Evolutionary conservation across 2,888 invertebrate genomes (phyloP).

Genomic region (Leucophora obtusa): DNA sequence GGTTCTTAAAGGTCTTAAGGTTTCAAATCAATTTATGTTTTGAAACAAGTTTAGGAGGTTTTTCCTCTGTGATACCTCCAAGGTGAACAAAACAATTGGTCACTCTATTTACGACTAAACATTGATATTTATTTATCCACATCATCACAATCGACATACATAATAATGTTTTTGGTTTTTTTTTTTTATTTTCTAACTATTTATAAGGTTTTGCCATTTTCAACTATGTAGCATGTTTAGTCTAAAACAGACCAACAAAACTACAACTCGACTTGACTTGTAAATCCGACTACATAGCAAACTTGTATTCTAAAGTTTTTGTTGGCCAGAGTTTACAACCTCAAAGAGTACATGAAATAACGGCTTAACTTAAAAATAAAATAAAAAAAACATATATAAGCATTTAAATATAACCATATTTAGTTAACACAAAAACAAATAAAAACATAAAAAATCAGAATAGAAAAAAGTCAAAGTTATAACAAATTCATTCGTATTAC

Average conservation of each 20-base stretch:
- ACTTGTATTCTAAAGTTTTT: constrained; percentile 27
- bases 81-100: constrained; percentile 21
- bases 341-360: constrained; percentile 42
- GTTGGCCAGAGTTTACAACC: constrained; percentile 2
- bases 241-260: constrained; percentile 27
- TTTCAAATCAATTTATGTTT: too few relatives aligned
- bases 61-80: too few relatives aligned
- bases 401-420: constrained; percentile 43
- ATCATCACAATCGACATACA: constrained; percentile 43
- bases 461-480: constrained; percentile 28
- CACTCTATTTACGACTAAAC: constrained; percentile 14
- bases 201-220: constrained; percentile 41
- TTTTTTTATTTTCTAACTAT: background rate
- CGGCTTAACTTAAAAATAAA: constrained; percentile 27
- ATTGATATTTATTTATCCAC: constrained; percentile 11
- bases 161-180: constrained; percentile 22
- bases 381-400: constrained; percentile 12
- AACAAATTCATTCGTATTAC: constrained; percentile 43
- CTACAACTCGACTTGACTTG: constrained; percentile 41
- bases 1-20: too few relatives aligned
- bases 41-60: too few relatives aligned
- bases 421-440: constrained; percentile 32
- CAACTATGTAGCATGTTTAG: background rate
- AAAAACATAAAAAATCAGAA: background rate
- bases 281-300: constrained; percentile 40